These are phyloP conservation scores for Axis porcinus DNA, from an alignment of 2,113 vertebrate genomes.

Conservation along the genomic window DNA sequence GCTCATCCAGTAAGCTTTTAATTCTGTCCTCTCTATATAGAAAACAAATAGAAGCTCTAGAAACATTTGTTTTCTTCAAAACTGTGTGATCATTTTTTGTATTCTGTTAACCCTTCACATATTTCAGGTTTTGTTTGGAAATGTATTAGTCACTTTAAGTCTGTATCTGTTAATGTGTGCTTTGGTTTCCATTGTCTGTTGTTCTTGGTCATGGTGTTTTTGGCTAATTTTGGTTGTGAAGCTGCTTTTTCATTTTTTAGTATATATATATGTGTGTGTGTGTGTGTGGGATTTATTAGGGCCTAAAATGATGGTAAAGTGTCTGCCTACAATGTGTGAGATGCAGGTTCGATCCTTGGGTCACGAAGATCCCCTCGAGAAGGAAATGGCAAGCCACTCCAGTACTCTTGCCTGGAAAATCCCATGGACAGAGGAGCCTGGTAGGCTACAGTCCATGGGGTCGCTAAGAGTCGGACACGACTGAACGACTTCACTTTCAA, in stretches of 20 bases:
- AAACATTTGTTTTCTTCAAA: background rate
- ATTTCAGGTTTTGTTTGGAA: background rate
- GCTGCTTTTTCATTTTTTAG: background rate
- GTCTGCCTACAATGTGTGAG: too few relatives aligned
- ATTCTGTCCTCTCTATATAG: background rate
- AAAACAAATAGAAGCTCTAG: background rate
- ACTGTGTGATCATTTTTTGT: background rate
- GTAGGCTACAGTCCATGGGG: too few relatives aligned
- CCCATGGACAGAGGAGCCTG: too few relatives aligned
- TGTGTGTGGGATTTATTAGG: background rate
- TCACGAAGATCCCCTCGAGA: too few relatives aligned
- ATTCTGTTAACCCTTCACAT: background rate
- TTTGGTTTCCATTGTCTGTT: background rate
- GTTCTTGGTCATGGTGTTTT: background rate
- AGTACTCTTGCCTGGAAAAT: too few relatives aligned
- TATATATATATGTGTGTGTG: too few relatives aligned
- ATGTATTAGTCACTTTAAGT: background rate
- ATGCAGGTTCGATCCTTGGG: too few relatives aligned
- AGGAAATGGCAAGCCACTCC: too few relatives aligned
- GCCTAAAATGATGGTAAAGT: background rate
- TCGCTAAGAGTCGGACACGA: too few relatives aligned
- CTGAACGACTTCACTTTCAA: too few relatives aligned
- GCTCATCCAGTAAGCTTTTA: background rate
- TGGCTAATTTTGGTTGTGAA: background rate
- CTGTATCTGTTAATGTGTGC: background rate